Conservation (phyloP, 2,797 vertebrate species). For the Paramormyrops hopkinsi region DNA sequence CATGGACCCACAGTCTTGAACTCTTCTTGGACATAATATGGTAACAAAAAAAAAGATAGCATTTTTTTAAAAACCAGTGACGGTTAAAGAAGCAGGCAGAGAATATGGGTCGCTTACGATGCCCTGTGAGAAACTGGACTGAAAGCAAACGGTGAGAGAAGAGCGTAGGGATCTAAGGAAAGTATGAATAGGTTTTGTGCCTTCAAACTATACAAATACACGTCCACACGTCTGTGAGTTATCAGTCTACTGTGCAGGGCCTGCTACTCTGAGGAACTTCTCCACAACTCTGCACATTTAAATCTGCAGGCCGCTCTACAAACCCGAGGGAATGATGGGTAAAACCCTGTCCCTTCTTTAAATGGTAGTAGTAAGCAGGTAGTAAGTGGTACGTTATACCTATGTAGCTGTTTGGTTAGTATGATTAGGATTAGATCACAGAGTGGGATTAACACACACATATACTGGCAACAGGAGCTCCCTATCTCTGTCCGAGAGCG, state of each 20-base stretch:
- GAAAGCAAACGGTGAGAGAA: constrained; percentile 15
- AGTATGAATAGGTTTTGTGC: constrained; percentile 41
- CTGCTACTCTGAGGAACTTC: not conserved
- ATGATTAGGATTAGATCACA: not conserved
- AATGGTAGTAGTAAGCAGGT: no score
- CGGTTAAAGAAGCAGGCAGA: constrained; percentile 16
- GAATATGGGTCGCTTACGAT: constrained; percentile 27
- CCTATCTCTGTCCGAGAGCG: not conserved
- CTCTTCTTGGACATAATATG: not conserved
- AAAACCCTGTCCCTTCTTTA: not conserved
- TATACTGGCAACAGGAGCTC: not conserved
- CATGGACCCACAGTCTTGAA: not conserved
- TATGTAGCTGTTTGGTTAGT: not conserved
- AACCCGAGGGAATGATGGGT: not conserved
- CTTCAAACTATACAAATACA: constrained; percentile 34
- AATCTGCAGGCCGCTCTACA: not conserved
- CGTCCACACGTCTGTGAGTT: constrained; percentile 20
- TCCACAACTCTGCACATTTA: not conserved
- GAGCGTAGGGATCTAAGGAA: not conserved
- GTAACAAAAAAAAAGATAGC: not conserved
- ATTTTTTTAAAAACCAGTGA: not conserved
- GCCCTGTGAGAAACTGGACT: not conserved
- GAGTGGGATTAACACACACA: not conserved
- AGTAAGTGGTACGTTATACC: not conserved
- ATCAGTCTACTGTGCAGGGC: not conserved